Evolutionary conservation across 1,140 invertebrate species (phyloP).

Genomic region (Euglossa dilemma): DNA sequence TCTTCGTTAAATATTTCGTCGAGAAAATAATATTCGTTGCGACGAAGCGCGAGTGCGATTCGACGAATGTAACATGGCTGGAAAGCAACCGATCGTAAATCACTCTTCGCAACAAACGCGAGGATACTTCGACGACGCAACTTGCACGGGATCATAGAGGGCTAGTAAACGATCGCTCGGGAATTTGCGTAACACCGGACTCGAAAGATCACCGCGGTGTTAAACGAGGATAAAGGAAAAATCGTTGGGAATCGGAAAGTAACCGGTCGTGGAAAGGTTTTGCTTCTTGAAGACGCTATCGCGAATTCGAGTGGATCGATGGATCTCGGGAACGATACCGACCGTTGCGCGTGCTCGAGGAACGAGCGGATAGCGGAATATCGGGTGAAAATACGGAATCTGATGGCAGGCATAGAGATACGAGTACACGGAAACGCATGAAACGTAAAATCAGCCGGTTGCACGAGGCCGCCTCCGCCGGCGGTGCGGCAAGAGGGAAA

Average conservation of each 20-base stretch:
- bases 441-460: conserved; percentile 22
- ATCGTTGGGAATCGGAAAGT: no score
- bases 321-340: no score
- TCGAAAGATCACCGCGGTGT: no score
- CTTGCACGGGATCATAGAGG: no score
- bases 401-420: background rate
- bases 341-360: background rate
- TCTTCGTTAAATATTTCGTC: background rate
- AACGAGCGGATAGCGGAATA: background rate
- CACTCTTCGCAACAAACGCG: background rate
- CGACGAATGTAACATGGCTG: background rate
- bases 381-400: background rate
- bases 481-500: conserved; percentile 3
- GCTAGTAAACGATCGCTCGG: no score
- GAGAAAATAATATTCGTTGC: background rate
- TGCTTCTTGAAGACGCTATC: no score
- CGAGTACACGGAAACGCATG: background rate
- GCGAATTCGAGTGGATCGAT: no score
- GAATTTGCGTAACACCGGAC: no score
- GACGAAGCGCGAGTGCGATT: no score
- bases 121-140: no score
- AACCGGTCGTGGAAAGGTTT: no score
- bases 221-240: no score
- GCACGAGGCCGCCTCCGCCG: background rate
- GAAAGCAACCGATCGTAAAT: background rate